Evolutionary conservation across 2,113 vertebrate species (phyloP).

Genomic region (Sceloporus undulatus): DNA sequence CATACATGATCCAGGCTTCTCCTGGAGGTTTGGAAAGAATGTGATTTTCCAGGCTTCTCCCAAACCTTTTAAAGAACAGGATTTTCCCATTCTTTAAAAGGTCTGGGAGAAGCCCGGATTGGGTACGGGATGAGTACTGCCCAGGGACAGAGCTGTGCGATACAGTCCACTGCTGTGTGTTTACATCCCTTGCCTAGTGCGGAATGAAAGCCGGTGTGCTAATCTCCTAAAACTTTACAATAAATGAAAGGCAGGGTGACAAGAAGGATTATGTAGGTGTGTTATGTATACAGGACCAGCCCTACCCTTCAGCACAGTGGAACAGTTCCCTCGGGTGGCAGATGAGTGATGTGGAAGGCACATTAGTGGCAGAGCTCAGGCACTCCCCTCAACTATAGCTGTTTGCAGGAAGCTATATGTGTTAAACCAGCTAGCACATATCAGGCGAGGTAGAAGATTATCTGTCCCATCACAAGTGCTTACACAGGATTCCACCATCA

Average conservation of each 20-base stretch:
- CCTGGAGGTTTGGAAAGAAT: too few species aligned
- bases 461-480: not conserved
- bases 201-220: too few species aligned
- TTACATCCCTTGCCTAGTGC: too few species aligned
- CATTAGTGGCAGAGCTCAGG: not conserved
- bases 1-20: too few species aligned
- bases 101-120: too few species aligned
- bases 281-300: not conserved
- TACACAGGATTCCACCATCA: not conserved
- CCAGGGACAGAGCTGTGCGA: too few species aligned
- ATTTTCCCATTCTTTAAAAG: too few species aligned
- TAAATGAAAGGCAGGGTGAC: not conserved
- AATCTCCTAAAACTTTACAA: too few species aligned
- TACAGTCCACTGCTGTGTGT: too few species aligned
- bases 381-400: not conserved
- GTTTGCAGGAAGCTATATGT: not conserved
- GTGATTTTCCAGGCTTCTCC: too few species aligned
- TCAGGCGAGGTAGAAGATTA: not conserved
- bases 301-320: not conserved
- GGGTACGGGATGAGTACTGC: too few species aligned
- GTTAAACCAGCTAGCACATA: not conserved
- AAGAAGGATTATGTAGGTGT: not conserved
- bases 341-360: not conserved
- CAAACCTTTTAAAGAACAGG: too few species aligned
- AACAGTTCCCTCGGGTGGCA: not conserved